These are phyloP conservation scores for Megaceryle alcyon DNA, from an alignment of 2,797 vertebrate species.

Conservation along the genomic window DNA sequence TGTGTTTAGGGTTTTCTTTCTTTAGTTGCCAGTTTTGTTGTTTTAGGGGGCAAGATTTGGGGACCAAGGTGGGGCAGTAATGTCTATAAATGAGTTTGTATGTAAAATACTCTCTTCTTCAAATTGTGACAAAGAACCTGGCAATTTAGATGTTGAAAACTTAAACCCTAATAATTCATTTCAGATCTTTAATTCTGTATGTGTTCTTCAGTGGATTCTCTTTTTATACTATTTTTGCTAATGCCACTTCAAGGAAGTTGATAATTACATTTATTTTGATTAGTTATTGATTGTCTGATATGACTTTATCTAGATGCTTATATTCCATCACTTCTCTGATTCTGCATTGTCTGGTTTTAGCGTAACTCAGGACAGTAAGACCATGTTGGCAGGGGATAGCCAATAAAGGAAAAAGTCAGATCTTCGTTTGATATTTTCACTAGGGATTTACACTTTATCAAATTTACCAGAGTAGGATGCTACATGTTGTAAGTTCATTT, in stretches of 20 bases:
- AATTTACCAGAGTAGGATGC: not conserved
- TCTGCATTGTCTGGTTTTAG: not conserved
- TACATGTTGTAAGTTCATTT: not conserved
- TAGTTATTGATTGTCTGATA: not conserved
- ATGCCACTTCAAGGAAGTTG: not conserved
- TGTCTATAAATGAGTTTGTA: not conserved
- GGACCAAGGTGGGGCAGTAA: not conserved
- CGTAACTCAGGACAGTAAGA: not conserved
- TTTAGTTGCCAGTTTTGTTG: not conserved
- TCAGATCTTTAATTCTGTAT: not conserved
- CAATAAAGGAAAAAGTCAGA: not conserved
- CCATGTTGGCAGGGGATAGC: not conserved
- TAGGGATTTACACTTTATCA: not conserved
- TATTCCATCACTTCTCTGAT: not conserved
- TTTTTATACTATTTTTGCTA: not conserved
- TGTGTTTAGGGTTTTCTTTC: not conserved
- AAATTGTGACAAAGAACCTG: not conserved
- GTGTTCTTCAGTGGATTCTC: not conserved
- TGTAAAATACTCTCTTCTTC: not conserved
- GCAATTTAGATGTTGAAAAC: not conserved
- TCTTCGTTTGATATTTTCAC: not conserved
- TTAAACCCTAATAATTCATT: not conserved
- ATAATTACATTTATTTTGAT: not conserved
- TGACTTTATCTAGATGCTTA: not conserved
- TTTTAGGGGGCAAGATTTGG: not conserved